phyloP scores from a whole-genome alignment of 2,888 invertebrate genomes.

The Mythimna pallens region DNA sequence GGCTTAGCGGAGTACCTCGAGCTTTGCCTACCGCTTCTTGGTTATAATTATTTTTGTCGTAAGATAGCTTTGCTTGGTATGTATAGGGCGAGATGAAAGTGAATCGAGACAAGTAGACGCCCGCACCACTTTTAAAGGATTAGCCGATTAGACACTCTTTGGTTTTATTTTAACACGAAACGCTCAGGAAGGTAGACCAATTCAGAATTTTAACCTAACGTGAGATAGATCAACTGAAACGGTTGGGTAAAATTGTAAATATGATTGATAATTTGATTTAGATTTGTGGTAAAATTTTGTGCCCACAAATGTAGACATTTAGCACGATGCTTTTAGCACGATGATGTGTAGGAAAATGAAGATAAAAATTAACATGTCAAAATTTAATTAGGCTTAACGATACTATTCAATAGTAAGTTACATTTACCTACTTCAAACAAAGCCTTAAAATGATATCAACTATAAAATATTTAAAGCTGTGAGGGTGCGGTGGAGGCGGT shows the following conservation, averaged over 20 bases:
- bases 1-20: slow-evolving; percentile 87
- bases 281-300: not conserved
- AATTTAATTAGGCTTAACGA: not conserved
- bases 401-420: slow-evolving; percentile 7
- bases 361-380: not conserved
- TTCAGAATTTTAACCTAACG: slow-evolving; percentile 13
- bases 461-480: slow-evolving; percentile 50
- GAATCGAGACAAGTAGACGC: slow-evolving; percentile 85
- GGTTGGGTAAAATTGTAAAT: not conserved
- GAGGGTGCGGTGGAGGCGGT: slow-evolving; percentile 71
- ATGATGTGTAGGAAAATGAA: not conserved
- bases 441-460: slow-evolving; percentile 42
- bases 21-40: slow-evolving; percentile 80
- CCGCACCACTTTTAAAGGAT: slow-evolving; percentile 83
- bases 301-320: too few relatives aligned
- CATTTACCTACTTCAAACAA: slow-evolving; percentile 32
- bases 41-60: slow-evolving; percentile 89
- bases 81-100: slow-evolving; percentile 86
- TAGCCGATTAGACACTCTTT: slow-evolving; percentile 72
- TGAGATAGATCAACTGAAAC: slow-evolving; percentile 13
- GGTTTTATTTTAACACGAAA: slow-evolving; percentile 63
- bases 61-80: slow-evolving; percentile 73
- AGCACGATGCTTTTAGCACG: not conserved
- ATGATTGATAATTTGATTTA: not conserved
- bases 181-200: slow-evolving; percentile 2